Base-by-base conservation (phyloP, 2,113 vertebrate species). In the Dipodomys merriami region DNA sequence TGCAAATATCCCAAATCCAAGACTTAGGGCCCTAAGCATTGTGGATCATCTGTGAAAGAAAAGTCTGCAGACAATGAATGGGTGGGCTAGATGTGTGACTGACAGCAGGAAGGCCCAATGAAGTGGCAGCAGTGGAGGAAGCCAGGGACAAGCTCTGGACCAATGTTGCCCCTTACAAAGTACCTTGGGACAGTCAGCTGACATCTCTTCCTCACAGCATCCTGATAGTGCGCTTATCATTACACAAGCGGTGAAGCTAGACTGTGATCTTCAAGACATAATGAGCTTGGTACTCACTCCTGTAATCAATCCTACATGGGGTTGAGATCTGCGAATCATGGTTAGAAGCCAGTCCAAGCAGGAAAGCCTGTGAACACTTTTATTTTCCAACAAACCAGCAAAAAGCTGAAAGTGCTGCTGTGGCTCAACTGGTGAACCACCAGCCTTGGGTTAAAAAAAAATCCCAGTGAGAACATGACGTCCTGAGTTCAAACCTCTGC, bases 71-170 rank as follows among this genome's bases (percentile, higher is more conserved):
- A 22, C 6, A 18, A 83, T 5, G 35, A 68, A 30, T 8, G 39
- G 27, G n/a, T 0, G 7, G 35, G 46, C 46, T 0, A 10, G 6
- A n/a, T 1, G 4, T 10, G 15, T 12, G 22, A 83, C 12, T 6
- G 49, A 73, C 10, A 53, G 4, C 11, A 3, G 33, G 33, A 30
- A 53, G 46, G 22, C 1, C n/a, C 11, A 3, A 5, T 2, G 18
- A 69, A 29, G 19, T 13, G 1, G 1, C 20, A 1, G 16, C 11
- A 30, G 27, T 9, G 16, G 62, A 7, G 33, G 25, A 12, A 39
- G 23, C 8, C 39, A 1, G n/a, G 27, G 76, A 83, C 4, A 5
- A 16, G 33, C 23, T 9, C 44, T 9, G 35, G 44, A 12, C 29
- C n/a, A 19, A 7, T 0, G 1, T 0, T 8, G 49, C 27, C 64